A percentile compares a stretch with the other conserved stretches of the same genome.
Conservation (phyloP, 2,113 vertebrate genomes). For the Willisornis vidua region DNA sequence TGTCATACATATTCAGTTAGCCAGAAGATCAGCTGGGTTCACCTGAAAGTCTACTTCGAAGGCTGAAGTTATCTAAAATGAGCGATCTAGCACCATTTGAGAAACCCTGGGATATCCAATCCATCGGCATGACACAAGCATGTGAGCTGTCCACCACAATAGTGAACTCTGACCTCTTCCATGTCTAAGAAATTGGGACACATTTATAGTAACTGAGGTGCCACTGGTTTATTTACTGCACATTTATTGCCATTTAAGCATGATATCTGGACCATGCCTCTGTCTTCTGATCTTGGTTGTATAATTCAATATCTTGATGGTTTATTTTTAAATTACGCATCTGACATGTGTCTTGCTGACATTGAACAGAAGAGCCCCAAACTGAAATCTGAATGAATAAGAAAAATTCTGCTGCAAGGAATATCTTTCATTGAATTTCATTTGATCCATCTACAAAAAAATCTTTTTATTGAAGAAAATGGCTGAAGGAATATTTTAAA, state of each 20-base stretch:
- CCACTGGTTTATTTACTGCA: background rate
- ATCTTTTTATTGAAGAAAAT: background rate
- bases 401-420: background rate
- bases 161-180: background rate
- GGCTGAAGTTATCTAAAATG: background rate
- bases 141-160: background rate
- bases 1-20: background rate
- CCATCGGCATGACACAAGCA: background rate
- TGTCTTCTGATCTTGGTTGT: background rate
- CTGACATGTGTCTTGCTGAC: background rate
- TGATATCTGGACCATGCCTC: background rate
- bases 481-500: background rate
- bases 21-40: background rate
- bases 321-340: background rate
- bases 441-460: background rate
- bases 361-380: background rate
- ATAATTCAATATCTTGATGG: background rate
- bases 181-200: background rate
- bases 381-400: background rate
- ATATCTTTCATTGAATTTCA: background rate
- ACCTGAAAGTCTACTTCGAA: background rate
- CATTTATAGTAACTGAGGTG: background rate
- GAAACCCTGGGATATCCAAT: background rate
- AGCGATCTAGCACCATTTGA: background rate
- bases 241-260: background rate